Evolutionary conservation across 2,888 invertebrate genomes (phyloP).

Genomic region (Terebella lapidaria): DNA sequence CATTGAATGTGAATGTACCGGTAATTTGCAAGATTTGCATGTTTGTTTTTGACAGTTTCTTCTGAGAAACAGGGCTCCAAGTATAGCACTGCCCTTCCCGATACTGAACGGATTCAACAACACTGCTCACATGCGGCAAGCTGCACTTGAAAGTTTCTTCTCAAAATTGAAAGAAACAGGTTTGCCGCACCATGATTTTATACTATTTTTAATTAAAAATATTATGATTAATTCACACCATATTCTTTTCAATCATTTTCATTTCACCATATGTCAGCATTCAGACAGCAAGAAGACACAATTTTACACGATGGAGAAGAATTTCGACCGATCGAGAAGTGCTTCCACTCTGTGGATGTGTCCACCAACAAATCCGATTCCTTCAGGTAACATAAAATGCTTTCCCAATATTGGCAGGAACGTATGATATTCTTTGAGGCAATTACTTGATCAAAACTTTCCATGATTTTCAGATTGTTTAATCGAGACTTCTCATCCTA

Average conservation of each 20-base stretch:
- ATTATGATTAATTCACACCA: not conserved
- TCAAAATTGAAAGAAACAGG: conserved; percentile 40
- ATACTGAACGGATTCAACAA: conserved; percentile 48
- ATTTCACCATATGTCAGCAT: not conserved
- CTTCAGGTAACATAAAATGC: conserved; percentile 30
- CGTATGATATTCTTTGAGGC: not conserved
- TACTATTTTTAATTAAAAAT: no score
- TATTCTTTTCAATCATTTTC: not conserved
- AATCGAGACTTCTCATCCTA: conserved; percentile 19
- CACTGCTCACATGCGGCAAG: conserved; percentile 40
- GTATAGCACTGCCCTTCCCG: conserved; percentile 38
- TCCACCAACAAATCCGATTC: conserved; percentile 44
- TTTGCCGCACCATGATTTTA: no score
- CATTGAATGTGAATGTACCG: no score
- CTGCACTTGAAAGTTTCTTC: conserved; percentile 39
- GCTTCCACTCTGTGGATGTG: conserved; percentile 42
- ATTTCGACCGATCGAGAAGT: conserved; percentile 38
- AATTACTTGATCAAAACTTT: no score
- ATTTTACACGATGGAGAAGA: conserved; percentile 40
- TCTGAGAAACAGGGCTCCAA: conserved; percentile 43
- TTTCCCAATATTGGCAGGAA: not conserved
- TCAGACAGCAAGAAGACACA: conserved; percentile 25
- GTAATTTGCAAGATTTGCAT: no score
- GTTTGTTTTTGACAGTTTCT: conserved; percentile 46
- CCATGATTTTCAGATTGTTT: conserved; percentile 2